Conservation (phyloP, 2,113 vertebrate genomes). For the Thermophis baileyi region DNA sequence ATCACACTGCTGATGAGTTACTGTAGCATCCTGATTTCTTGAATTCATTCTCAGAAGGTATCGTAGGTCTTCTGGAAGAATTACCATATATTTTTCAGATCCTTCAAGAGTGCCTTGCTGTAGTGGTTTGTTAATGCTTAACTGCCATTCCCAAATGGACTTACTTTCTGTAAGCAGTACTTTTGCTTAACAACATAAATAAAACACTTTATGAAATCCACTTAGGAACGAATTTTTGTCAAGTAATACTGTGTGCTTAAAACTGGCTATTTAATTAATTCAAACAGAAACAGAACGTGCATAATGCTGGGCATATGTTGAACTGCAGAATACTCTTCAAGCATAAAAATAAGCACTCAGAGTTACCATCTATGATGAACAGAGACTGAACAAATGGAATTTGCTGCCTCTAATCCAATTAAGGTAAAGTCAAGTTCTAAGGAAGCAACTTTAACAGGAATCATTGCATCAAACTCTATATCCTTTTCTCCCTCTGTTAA, state of each 20-base stretch:
- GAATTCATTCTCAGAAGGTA: constrained; percentile 37
- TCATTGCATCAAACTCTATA: background rate
- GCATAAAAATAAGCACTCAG: constrained; percentile 41
- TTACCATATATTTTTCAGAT: constrained; percentile 21
- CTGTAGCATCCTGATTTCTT: constrained; percentile 15
- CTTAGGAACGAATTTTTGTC: constrained; percentile 41
- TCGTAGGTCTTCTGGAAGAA: constrained; percentile 24
- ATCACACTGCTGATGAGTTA: background rate
- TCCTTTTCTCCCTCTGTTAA: background rate
- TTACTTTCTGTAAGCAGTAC: constrained; percentile 29
- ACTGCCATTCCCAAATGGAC: constrained; percentile 25
- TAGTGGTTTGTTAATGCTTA: constrained; percentile 28
- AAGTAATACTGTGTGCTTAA: constrained; percentile 19
- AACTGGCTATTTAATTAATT: constrained; percentile 36
- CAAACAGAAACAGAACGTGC: constrained; percentile 26
- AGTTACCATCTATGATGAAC: background rate
- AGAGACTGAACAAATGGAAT: background rate
- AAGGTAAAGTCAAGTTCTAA: background rate
- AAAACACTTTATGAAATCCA: constrained; percentile 39
- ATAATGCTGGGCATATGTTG: constrained; percentile 43
- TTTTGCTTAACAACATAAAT: constrained; percentile 46
- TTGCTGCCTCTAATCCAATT: background rate
- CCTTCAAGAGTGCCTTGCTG: constrained; percentile 24
- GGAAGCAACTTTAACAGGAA: background rate
- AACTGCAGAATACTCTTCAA: constrained; percentile 56